These are phyloP conservation scores for Metacarcinus magister DNA, from an alignment of 2,888 invertebrate genomes.

Conservation along the genomic window DNA sequence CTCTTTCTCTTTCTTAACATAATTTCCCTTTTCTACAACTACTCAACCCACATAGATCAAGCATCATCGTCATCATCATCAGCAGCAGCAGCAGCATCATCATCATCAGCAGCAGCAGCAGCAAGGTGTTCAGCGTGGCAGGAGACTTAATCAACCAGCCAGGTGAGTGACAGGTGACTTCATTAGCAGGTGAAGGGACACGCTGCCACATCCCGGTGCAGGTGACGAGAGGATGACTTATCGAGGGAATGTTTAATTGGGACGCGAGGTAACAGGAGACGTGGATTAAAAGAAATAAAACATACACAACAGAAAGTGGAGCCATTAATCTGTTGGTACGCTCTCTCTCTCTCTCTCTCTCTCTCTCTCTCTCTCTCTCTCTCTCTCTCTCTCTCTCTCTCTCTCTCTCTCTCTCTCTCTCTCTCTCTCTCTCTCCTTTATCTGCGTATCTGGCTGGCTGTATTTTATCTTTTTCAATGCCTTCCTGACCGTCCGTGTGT, in stretches of 20 bases:
- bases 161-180: not conserved
- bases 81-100: too few species aligned
- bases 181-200: not conserved
- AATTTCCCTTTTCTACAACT: too few species aligned
- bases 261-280: not conserved
- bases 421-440: too few species aligned
- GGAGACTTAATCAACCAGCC: not conserved
- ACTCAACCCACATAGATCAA: too few species aligned
- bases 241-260: not conserved
- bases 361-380: not conserved
- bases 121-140: not conserved
- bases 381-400: not conserved
- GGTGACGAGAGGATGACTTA: not conserved
- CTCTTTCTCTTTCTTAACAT: not conserved
- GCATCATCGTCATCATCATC: too few species aligned
- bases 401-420: slow-evolving; percentile 45
- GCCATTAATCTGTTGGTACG: slow-evolving; percentile 9
- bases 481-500: not conserved
- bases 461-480: not conserved
- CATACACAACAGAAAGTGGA: not conserved
- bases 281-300: not conserved
- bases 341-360: not conserved
- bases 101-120: not conserved
- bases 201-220: too few species aligned
- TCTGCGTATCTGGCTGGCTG: too few species aligned